Base-by-base conservation (phyloP, 2,888 invertebrate species). In the Pycnomerus fuliginosus region DNA sequence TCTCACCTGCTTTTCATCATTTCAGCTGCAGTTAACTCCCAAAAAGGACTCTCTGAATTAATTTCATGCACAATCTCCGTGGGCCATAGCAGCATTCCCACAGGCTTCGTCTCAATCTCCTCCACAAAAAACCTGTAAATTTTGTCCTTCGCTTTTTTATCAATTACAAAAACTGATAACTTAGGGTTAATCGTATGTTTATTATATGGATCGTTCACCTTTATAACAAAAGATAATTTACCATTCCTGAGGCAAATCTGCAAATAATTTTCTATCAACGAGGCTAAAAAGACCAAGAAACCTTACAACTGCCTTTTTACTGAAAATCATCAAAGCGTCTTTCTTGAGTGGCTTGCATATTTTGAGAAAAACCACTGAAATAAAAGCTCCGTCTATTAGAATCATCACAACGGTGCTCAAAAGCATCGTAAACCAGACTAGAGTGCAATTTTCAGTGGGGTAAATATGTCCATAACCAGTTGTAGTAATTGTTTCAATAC, bases 21-120 rank as follows among this genome's bases (percentile, higher is more conserved):
- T 56, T 89, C 86, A 49, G 84, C 82, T 0, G 84, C 84, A 0
- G 83, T 80, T 62, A 89, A 79, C 52, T 83, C 80, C 65, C 80
- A 86, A 22, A 93, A 79, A 0, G 93, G 92, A 57, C 88, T 89
- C 20, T 70, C 67, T 4, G 74, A 76, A 61, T 89, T 83, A 48
- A 93, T 92, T 40, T 80, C 77, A 68, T 93, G 92, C 7, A 86
- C 84, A 5, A 92, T 80, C 0, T 87, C 86, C 60, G 87, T 83
- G 0, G 92, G 92, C 90, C 91, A 92, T 25, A 88, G 78, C 20
- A 77, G 64, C 20, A 85, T 63, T 49, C 80, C 75, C 33, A 90
- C 72, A 58, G 82, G 81, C 52, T 81, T 80, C 10, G 82, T 64
- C 69, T 90, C 90, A 4, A 50, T 46, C 37, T 54, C 50, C 73